phyloP scores from a whole-genome alignment of 2,797 vertebrate species.

The Myotis planiceps region DNA sequence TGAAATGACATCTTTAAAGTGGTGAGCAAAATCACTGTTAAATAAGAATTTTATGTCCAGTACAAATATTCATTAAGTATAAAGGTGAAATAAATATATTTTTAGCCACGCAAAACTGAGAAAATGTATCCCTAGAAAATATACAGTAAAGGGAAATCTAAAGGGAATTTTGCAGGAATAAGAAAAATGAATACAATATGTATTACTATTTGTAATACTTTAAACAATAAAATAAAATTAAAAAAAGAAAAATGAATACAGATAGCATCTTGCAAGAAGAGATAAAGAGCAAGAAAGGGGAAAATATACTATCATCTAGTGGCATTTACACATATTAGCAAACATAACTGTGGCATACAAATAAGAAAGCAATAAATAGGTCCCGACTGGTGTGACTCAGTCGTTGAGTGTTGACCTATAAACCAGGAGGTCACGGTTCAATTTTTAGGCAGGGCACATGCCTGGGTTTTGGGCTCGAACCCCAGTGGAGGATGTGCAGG shows the following conservation, averaged over 20 bases:
- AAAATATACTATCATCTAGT: background rate
- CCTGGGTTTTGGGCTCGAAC: too few relatives aligned
- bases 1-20: background rate
- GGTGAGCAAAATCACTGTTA: background rate
- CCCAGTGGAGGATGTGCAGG: too few relatives aligned
- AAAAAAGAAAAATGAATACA: background rate
- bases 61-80: constrained; percentile 14
- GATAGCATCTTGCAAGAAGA: background rate
- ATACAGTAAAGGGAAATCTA: background rate
- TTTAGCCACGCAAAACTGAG: background rate
- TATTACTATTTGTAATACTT: too few relatives aligned
- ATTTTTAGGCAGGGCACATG: too few relatives aligned
- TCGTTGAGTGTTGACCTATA: too few relatives aligned
- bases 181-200: background rate
- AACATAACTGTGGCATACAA: background rate
- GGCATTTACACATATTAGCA: background rate
- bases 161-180: background rate
- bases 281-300: background rate
- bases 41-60: background rate
- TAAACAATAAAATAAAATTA: too few relatives aligned
- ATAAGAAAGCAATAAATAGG: background rate
- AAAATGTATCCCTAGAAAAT: background rate
- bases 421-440: too few relatives aligned
- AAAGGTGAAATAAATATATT: background rate
- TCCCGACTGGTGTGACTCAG: too few relatives aligned